Conservation (phyloP, 2,797 vertebrate genomes). For the Potorous gilbertii region DNA sequence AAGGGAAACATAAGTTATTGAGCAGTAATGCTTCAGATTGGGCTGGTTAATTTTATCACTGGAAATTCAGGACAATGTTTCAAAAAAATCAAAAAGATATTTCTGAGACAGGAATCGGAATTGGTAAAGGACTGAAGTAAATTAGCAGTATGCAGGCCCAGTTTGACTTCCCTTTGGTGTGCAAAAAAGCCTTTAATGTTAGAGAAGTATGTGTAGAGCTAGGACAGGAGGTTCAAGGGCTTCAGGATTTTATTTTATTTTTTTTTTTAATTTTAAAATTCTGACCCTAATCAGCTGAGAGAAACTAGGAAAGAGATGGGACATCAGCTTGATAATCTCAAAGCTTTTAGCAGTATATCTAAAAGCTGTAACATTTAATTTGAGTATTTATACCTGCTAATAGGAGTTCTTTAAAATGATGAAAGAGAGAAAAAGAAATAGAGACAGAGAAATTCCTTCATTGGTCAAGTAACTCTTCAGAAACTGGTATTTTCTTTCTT, state of each 20-base stretch:
- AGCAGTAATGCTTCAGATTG: conserved; percentile 72
- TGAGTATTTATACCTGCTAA: conserved; percentile 65
- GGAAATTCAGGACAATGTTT: conserved; percentile 56
- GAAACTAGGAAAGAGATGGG: conserved; percentile 18
- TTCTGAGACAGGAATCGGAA: conserved; percentile 51
- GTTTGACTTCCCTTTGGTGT: conserved; percentile 67
- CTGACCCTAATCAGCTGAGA: conserved; percentile 71
- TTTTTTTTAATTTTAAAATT: conserved; percentile 72
- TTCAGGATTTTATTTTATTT: neutral
- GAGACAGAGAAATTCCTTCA: conserved; percentile 47
- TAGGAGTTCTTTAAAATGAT: conserved; percentile 72
- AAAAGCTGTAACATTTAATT: conserved; percentile 70
- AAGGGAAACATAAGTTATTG: conserved; percentile 78
- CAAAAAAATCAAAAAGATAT: conserved; percentile 68
- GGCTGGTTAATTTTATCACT: conserved; percentile 75
- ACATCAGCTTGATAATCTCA: conserved; percentile 21
- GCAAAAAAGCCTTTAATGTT: conserved; percentile 68
- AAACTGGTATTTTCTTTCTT: neutral
- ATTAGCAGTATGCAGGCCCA: conserved; percentile 55
- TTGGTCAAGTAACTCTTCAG: neutral
- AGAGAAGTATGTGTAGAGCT: conserved; percentile 57
- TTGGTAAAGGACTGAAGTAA: conserved; percentile 60
- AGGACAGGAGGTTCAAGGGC: conserved; percentile 55
- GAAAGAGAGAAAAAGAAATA: conserved; percentile 55
- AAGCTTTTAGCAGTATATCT: conserved; percentile 16